A percentile compares a stretch with the other conserved stretches of the same genome.
Conservation (phyloP, 30 jellyfish, hydroid and myxozoan genomes). For the Hydractinia echinata region DNA sequence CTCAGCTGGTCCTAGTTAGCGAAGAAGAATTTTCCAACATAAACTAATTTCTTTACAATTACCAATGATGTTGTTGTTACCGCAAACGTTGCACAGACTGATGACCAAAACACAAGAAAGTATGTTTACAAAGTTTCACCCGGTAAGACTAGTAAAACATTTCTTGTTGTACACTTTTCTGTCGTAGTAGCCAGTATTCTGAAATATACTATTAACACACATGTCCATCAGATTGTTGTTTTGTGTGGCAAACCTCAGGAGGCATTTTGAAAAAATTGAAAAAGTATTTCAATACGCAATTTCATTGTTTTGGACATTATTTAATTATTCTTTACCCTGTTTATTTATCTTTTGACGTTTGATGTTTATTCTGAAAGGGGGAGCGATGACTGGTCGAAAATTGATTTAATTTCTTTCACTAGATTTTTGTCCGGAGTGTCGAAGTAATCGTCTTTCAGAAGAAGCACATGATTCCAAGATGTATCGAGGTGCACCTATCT, state of each 20-base stretch:
- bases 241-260: too few species aligned
- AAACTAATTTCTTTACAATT: background rate
- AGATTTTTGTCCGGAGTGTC: constrained; percentile 70
- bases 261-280: too few species aligned
- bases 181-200: too few species aligned
- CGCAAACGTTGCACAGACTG: background rate
- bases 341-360: too few species aligned
- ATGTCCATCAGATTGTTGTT: too few species aligned
- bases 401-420: background rate
- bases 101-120: background rate
- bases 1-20: background rate
- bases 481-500: constrained; percentile 37
- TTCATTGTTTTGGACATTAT: too few species aligned
- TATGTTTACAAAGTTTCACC: background rate
- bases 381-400: too few species aligned
- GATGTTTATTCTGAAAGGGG: too few species aligned
- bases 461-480: constrained; percentile 45
- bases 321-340: too few species aligned
- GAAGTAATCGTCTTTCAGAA: constrained; percentile 33
- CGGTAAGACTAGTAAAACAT: background rate
- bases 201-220: too few species aligned
- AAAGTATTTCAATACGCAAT: too few species aligned
- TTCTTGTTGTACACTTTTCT: too few species aligned
- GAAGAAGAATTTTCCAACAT: background rate
- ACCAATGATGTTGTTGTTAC: background rate